Percentiles rank a stretch among this genome's conserved stretches.
These are phyloP conservation scores for Sterna hirundo DNA, from an alignment of 2,113 vertebrate species.

Conservation along the genomic window DNA sequence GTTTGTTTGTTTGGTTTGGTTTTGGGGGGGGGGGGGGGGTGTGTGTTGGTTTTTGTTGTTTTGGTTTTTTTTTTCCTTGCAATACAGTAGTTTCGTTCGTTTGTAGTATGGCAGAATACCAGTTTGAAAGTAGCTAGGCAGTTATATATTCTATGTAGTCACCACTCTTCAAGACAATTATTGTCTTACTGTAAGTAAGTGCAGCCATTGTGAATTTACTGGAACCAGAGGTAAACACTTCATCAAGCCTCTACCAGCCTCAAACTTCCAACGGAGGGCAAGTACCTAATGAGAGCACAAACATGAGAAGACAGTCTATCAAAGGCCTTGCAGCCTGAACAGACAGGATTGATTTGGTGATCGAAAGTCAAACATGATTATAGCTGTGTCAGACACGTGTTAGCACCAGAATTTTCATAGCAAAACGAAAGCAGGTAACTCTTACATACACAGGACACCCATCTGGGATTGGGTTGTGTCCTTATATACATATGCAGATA, in stretches of 20 bases:
- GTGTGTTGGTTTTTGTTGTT: background rate
- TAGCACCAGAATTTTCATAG: background rate
- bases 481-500: background rate
- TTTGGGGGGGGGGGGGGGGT: background rate
- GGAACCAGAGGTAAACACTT: background rate
- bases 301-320: background rate
- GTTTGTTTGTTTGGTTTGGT: rapidly evolving
- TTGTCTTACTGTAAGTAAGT: background rate
- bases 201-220: background rate
- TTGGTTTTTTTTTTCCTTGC: background rate
- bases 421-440: background rate
- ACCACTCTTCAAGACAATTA: background rate
- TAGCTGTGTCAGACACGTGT: background rate
- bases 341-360: background rate
- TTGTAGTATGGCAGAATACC: background rate
- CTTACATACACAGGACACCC: background rate
- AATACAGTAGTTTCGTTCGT: background rate
- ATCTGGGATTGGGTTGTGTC: background rate
- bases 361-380: background rate
- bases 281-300: background rate
- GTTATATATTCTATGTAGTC: background rate
- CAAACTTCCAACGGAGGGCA: background rate
- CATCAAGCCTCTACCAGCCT: background rate
- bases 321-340: background rate
- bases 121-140: background rate